Percentiles rank a stretch among this genome's conserved stretches.
Evolutionary conservation across 2,888 invertebrate species (phyloP).

Genomic region (Drosophila nr. perissopoda): DNA sequence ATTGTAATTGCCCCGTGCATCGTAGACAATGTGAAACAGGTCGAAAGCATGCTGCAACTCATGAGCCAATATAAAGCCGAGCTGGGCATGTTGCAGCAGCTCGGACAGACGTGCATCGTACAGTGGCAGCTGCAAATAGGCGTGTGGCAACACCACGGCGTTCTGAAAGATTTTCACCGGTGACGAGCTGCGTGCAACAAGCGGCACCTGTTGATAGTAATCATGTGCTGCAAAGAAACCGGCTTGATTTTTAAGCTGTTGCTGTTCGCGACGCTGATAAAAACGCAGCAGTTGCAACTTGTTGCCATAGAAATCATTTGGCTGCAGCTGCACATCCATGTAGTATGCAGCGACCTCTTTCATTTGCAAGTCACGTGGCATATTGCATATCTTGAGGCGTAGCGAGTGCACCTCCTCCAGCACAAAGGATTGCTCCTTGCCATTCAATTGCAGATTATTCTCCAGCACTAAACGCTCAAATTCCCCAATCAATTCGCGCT

Average conservation of each 20-base stretch:
- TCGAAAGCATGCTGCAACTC: constrained; percentile 80
- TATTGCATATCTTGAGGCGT: constrained; percentile 75
- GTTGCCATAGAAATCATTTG: constrained; percentile 65
- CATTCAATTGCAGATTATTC: constrained; percentile 61
- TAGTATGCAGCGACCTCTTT: constrained; percentile 57
- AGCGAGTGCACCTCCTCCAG: constrained; percentile 62
- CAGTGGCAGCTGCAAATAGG: constrained; percentile 73
- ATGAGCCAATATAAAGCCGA: constrained; percentile 78
- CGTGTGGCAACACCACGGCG: constrained; percentile 74
- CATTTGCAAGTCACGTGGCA: constrained; percentile 48
- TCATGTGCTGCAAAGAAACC: constrained; percentile 32
- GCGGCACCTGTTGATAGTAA: constrained; percentile 64
- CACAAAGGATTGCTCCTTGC: constrained; percentile 55
- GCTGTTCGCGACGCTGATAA: constrained; percentile 44
- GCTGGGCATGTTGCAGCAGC: constrained; percentile 67
- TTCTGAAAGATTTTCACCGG: constrained; percentile 78
- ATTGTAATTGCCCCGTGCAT: constrained; percentile 68
- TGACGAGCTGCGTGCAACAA: constrained; percentile 70
- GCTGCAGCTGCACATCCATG: constrained; percentile 44
- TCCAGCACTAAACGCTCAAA: constrained; percentile 55
- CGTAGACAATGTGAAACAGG: constrained; percentile 75
- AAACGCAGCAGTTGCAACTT: constrained; percentile 69
- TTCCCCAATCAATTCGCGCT: constrained; percentile 43
- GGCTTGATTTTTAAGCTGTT: constrained; percentile 48
- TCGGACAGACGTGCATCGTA: constrained; percentile 55